Evolutionary conservation across 2,797 vertebrate genomes (phyloP), one percentile per base, ranked within the genome.

Genomic region (Chloroceryle inda): DNA sequence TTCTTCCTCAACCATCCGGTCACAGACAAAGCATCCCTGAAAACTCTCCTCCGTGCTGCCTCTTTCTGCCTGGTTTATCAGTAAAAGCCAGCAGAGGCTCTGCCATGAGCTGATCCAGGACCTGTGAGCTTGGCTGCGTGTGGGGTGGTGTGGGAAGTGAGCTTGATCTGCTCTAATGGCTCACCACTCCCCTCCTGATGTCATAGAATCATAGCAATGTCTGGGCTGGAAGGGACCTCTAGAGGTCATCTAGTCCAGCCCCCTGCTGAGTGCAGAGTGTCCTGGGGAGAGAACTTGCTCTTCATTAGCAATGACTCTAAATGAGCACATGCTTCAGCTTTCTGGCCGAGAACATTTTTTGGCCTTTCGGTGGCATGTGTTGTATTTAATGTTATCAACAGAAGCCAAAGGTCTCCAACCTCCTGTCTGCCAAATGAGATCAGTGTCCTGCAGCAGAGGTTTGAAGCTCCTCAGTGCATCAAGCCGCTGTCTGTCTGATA

Each of bases 331-430:
- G 11, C 38, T 77, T 85, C 50, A 64, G 45, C 58, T 85, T 94
- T 84, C 83, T 83, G 23, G 7, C 21, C 4, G 10, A 85, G 56
- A 53, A 37, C 29, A 8, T 44, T 31, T 91, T 71, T 64, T 76
- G 38, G 73, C 44, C 59, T 88, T 90, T 72, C 2, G 2, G 50
- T 66, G 38, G 27, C 35, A 33, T 26, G 20, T 2, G 0, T 66
- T 75, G 3, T 24, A 55, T 87, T 83, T 82, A 72, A 72, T 21
- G 19, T 64, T 80, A 85, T 9, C 0, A 1, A 24, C 35, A 76
- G 86, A 73, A 97, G 59, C 52, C 59, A 82, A 79, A 89, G 55
- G 52, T 89, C 59, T 93, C 37, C 74, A 86, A 23, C 67, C 40
- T 93, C 44, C 18, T 87, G 17, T 86, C 44, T 74, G 90, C 71